phyloP scores from a whole-genome alignment of 2,888 invertebrate genomes.

The Griposia aprilina region DNA sequence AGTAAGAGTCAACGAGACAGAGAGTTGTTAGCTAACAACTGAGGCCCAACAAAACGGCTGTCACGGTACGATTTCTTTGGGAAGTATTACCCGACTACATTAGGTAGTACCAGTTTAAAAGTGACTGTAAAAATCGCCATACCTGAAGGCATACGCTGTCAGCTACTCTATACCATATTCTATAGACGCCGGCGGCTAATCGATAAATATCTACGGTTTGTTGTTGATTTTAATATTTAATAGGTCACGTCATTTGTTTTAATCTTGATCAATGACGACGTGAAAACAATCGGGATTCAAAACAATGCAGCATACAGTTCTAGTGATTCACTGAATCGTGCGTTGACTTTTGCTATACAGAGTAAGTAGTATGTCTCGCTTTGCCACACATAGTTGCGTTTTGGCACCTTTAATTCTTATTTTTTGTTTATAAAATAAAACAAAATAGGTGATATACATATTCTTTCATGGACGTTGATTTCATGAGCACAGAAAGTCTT shows the following conservation, averaged over 20 bases:
- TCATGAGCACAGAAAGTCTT: conserved; percentile 83
- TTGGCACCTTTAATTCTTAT: conserved; percentile 65
- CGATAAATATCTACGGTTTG: conserved; percentile 22
- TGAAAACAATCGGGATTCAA: conserved; percentile 83
- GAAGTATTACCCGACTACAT: conserved; percentile 4
- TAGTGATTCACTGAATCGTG: conserved; percentile 82
- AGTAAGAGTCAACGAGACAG: not conserved
- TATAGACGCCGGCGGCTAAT: not conserved
- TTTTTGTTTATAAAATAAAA: conserved; percentile 66
- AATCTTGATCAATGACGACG: conserved; percentile 77
- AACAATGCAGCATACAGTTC: conserved; percentile 84
- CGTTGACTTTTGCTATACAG: conserved; percentile 73
- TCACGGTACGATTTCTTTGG: not conserved
- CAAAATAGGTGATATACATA: conserved; percentile 61
- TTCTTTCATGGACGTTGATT: conserved; percentile 82
- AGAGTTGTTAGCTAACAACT: not conserved
- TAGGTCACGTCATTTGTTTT: conserved; percentile 79
- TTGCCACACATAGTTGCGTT: conserved; percentile 75
- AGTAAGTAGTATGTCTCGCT: conserved; percentile 76
- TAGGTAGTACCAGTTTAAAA: not conserved
- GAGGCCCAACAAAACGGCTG: not conserved
- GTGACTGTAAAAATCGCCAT: not conserved
- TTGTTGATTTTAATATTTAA: conserved; percentile 64
- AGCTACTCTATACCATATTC: not conserved
- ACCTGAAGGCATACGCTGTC: not conserved